Conservation (phyloP, 2,888 invertebrate genomes). For the Eilema griseolum region DNA sequence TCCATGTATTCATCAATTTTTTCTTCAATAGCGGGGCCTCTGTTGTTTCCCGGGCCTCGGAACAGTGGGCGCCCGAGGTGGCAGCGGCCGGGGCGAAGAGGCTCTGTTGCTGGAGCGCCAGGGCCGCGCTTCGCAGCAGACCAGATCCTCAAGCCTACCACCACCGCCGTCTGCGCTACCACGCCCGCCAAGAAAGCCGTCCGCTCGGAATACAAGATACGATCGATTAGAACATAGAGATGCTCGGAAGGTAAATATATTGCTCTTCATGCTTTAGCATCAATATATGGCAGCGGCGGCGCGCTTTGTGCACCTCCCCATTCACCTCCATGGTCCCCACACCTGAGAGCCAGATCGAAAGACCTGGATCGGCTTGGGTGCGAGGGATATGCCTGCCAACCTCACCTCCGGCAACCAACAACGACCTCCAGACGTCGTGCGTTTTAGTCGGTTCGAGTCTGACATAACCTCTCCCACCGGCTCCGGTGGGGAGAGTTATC, state of each 20-base stretch:
- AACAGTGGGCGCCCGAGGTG: slow-evolving; percentile 76
- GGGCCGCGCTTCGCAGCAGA: slow-evolving; percentile 92
- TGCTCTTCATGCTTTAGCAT: too few species aligned
- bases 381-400: too few species aligned
- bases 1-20: background rate
- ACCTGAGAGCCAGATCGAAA: too few species aligned
- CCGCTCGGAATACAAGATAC: slow-evolving; percentile 88
- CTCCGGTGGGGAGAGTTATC: too few species aligned
- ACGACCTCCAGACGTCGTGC: too few species aligned
- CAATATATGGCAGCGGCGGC: too few species aligned
- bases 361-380: too few species aligned
- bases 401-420: too few species aligned
- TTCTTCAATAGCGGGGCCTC: slow-evolving; percentile 89
- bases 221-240: slow-evolving; percentile 87
- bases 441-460: too few species aligned
- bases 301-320: too few species aligned
- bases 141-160: slow-evolving; percentile 89
- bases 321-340: too few species aligned
- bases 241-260: slow-evolving; percentile 70
- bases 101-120: slow-evolving; percentile 92
- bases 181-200: slow-evolving; percentile 89
- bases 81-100: slow-evolving; percentile 88
- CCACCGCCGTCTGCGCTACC: slow-evolving; percentile 91
- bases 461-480: too few species aligned
- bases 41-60: slow-evolving; percentile 92